Conservation (phyloP, 30 jellyfish, hydroid and myxozoan species). For the Cassiopea andromeda region DNA sequence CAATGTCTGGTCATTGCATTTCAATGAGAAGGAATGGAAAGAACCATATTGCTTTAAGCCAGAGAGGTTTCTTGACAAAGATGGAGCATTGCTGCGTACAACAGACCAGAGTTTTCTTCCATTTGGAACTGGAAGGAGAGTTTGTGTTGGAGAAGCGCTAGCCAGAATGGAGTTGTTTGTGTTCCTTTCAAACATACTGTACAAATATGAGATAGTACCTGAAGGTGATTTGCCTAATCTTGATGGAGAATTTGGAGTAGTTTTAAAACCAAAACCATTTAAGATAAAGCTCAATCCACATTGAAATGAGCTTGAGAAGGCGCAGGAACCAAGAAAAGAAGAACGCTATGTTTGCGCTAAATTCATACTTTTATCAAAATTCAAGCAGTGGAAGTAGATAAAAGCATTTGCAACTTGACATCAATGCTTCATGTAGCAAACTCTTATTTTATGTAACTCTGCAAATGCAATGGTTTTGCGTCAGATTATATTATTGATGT, state of each 20-base stretch:
- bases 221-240: slow-evolving; percentile 1
- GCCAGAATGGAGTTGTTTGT: slow-evolving; percentile 39
- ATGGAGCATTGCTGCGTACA: slow-evolving; percentile 50
- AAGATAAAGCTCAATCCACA: not conserved
- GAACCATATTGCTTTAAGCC: slow-evolving; percentile 81
- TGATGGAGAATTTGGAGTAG: slow-evolving; percentile 5
- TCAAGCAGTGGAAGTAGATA: no score
- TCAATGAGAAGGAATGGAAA: slow-evolving; percentile 82
- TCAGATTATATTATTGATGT: no score
- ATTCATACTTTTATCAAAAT: no score
- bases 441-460: no score
- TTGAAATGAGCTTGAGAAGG: not conserved
- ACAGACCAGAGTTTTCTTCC: slow-evolving; percentile 77
- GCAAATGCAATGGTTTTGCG: no score
- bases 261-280: slow-evolving; percentile 5
- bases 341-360: no score
- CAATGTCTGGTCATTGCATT: slow-evolving; percentile 79
- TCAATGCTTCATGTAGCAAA: no score
- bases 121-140: slow-evolving; percentile 93
- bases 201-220: not conserved
- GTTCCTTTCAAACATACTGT: slow-evolving; percentile 1
- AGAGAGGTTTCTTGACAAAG: slow-evolving; percentile 71
- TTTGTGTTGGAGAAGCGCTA: slow-evolving; percentile 85
- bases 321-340: not conserved
- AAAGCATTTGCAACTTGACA: no score